These are phyloP conservation scores for Mayetiola destructor DNA, from an alignment of 2,888 invertebrate genomes.

Conservation along the genomic window DNA sequence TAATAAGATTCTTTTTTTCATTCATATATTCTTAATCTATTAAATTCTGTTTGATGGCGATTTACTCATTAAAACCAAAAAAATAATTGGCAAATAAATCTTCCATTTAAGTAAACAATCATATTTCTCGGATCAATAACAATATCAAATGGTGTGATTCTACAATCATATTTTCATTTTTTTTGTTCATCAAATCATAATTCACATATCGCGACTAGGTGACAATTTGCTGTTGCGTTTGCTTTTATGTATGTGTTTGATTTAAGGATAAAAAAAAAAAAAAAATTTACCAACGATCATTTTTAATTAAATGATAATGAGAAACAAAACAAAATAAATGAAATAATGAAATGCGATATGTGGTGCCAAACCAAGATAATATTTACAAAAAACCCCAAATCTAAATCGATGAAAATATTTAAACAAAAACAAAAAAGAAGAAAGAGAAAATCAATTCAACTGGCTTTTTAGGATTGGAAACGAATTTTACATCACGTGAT, in stretches of 20 bases:
- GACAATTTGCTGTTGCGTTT: no score
- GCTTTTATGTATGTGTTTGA: no score
- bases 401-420: background rate
- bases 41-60: no score
- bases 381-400: background rate
- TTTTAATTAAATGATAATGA: background rate
- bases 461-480: no score
- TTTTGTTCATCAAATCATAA: background rate
- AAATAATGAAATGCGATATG: background rate
- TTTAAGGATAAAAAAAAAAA: no score
- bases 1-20: no score
- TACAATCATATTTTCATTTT: background rate
- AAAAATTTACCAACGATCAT: background rate
- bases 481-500: no score
- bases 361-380: slow-evolving; percentile 9
- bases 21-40: no score
- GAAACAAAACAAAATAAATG: background rate
- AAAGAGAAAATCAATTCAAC: no score
- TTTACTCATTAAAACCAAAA: no score
- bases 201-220: background rate
- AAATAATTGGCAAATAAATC: no score
- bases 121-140: slow-evolving; percentile 7
- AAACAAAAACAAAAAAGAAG: background rate
- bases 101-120: no score
- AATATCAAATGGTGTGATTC: background rate